These are phyloP conservation scores for Diphyllodes magnificus DNA, from an alignment of 2,113 vertebrate genomes.

Conservation along the genomic window DNA sequence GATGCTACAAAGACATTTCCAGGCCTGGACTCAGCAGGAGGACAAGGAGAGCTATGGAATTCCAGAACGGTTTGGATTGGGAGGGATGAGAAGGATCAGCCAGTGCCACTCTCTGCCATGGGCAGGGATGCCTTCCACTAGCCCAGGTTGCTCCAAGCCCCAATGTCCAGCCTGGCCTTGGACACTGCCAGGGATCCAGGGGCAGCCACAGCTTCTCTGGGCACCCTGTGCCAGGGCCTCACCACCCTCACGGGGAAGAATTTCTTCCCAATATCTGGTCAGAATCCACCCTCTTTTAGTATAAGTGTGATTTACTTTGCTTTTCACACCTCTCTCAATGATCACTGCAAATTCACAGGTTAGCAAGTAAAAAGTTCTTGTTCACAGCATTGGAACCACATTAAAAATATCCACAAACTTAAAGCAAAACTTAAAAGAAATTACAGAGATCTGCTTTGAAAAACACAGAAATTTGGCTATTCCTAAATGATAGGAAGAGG, in stretches of 20 bases:
- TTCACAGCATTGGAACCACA: not conserved
- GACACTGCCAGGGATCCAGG: not conserved
- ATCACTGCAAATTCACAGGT: not conserved
- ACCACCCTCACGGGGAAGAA: fast-evolving
- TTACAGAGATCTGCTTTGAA: not conserved
- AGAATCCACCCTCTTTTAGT: not conserved
- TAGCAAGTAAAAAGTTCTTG: not conserved
- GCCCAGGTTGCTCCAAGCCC: fast-evolving
- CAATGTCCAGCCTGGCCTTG: fast-evolving
- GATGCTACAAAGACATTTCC: not conserved
- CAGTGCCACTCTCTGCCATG: not conserved
- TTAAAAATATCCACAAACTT: not conserved
- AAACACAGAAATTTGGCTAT: not conserved
- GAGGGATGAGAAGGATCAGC: not conserved
- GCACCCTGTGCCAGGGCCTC: not conserved
- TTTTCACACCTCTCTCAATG: not conserved
- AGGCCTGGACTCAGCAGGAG: not conserved
- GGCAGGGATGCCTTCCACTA: not conserved
- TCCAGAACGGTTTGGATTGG: not conserved
- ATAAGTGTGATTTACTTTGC: not conserved
- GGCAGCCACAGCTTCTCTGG: not conserved
- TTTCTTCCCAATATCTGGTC: not conserved
- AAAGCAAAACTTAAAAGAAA: not conserved
- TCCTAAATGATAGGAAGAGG: not conserved
- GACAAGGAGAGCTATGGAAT: not conserved